These are phyloP conservation scores for Chromoteleia sp. DNA, from an alignment of 2,888 invertebrate species.

Conservation along the genomic window DNA sequence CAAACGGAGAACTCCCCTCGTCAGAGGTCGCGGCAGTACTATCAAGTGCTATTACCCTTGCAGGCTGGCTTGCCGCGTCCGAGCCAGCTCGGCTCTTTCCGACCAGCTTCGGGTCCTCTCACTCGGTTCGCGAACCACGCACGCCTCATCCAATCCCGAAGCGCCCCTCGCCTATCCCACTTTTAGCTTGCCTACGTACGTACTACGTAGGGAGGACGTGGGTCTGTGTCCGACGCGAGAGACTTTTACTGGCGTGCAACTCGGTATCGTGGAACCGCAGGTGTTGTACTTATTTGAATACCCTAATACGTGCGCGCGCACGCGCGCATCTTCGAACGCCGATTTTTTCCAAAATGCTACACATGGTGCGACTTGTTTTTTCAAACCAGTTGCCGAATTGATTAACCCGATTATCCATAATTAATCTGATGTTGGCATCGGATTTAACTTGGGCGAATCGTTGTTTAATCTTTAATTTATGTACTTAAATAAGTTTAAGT, in stretches of 20 bases:
- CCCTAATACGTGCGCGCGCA: slow-evolving; percentile 42
- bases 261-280: slow-evolving; percentile 66
- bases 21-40: slow-evolving; percentile 83
- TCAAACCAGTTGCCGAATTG: no score
- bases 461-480: no score
- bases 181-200: slow-evolving; percentile 45
- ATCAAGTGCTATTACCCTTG: slow-evolving; percentile 75
- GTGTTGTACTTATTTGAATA: slow-evolving; percentile 67
- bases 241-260: slow-evolving; percentile 67
- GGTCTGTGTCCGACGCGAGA: slow-evolving; percentile 57
- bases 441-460: no score
- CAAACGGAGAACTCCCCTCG: slow-evolving; percentile 75
- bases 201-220: slow-evolving; percentile 32
- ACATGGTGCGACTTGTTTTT: no score
- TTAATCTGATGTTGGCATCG: no score
- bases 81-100: slow-evolving; percentile 74
- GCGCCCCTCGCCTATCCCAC: slow-evolving; percentile 64
- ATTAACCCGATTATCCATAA: no score
- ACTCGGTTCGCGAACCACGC: slow-evolving; percentile 65
- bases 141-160: slow-evolving; percentile 67
- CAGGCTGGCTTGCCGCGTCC: slow-evolving; percentile 79
- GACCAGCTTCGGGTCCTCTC: slow-evolving; percentile 46
- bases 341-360: no score
- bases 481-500: no score
- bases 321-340: slow-evolving; percentile 24